Conservation (phyloP, 2,888 invertebrate genomes). For the Aphodius sticticus region DNA sequence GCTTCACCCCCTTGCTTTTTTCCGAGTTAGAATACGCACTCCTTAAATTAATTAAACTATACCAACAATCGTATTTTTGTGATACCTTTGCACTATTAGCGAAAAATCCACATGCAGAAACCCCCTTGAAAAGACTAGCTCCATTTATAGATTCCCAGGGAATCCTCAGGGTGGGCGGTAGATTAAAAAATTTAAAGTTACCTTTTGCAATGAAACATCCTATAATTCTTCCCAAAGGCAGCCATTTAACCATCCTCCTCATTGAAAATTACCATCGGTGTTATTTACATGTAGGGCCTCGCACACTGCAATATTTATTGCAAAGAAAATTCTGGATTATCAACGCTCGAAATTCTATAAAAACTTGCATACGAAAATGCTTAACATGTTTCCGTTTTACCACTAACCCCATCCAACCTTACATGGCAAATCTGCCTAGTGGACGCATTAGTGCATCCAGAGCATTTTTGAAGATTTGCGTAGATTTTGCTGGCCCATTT, state of each 20-base stretch:
- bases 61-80: no score
- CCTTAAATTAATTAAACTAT: no score
- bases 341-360: conserved; percentile 25
- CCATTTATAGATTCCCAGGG: conserved; percentile 24
- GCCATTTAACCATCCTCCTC: conserved; percentile 20
- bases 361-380: conserved; percentile 31
- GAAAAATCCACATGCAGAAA: no score
- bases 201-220: conserved; percentile 25
- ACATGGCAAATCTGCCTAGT: conserved; percentile 40
- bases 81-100: no score
- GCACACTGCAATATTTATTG: conserved; percentile 41
- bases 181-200: conserved; percentile 20
- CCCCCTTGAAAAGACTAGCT: background rate
- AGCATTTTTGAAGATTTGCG: conserved; percentile 40
- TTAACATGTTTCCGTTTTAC: conserved; percentile 26
- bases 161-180: conserved; percentile 20
- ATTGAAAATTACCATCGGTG: conserved; percentile 9
- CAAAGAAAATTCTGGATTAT: conserved; percentile 37
- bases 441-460: conserved; percentile 34
- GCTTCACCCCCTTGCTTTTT: no score
- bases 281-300: conserved; percentile 42
- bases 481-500: conserved; percentile 37
- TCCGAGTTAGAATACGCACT: no score
- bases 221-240: conserved; percentile 20
- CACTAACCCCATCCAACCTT: conserved; percentile 15